These are phyloP conservation scores for Cybosia mesomella DNA, from an alignment of 2,888 invertebrate genomes.

Conservation along the genomic window DNA sequence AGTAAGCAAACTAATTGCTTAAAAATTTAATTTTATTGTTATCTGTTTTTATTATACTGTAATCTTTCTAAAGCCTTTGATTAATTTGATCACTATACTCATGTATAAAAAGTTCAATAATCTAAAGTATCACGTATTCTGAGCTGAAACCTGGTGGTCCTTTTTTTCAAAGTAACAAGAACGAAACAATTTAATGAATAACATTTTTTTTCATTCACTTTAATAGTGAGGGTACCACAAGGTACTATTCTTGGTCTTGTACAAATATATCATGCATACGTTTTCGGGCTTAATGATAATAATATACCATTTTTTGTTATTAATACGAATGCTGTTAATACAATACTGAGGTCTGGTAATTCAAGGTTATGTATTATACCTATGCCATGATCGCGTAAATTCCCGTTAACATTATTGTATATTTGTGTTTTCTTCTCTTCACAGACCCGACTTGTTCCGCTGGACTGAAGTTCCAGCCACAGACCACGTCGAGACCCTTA, in stretches of 20 bases:
- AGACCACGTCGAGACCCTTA: slow-evolving; percentile 97
- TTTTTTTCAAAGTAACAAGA: background rate
- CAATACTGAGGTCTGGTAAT: too few relatives aligned
- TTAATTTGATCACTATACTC: background rate
- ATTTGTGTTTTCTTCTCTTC: background rate
- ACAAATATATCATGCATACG: background rate
- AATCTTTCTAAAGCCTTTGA: slow-evolving; percentile 10
- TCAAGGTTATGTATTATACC: too few relatives aligned
- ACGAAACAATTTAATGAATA: background rate
- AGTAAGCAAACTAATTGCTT: too few relatives aligned
- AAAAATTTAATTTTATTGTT: background rate
- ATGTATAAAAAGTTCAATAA: background rate
- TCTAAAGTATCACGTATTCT: background rate
- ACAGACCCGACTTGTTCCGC: slow-evolving; percentile 96
- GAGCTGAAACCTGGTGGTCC: fast-evolving
- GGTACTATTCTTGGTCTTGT: background rate
- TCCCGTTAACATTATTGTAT: too few relatives aligned
- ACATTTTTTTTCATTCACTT: background rate
- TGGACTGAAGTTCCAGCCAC: slow-evolving; percentile 93
- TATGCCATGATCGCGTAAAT: too few relatives aligned
- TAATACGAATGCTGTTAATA: background rate
- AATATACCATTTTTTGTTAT: background rate
- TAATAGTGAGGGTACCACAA: background rate
- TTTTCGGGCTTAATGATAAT: too few relatives aligned
- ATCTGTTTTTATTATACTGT: background rate